Conservation (phyloP, 2,888 invertebrate species). For the Dryadula phaetusa region DNA sequence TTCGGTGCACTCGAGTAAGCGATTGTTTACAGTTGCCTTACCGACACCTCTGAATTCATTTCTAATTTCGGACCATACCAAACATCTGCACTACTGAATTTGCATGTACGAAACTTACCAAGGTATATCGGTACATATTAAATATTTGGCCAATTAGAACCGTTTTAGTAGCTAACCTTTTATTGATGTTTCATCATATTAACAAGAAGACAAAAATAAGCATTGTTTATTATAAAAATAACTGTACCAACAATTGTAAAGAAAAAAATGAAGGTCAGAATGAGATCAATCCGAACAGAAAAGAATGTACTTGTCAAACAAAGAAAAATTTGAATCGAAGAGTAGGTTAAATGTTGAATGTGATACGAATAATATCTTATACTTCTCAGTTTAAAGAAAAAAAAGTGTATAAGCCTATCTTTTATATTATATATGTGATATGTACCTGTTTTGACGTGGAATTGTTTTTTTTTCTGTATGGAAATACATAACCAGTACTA, state of each 20-base stretch:
- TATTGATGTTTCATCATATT: not conserved
- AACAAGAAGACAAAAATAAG: not conserved
- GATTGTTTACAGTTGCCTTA: slow-evolving; percentile 40
- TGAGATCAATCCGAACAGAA: not conserved
- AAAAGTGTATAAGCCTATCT: not conserved
- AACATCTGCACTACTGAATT: slow-evolving; percentile 33
- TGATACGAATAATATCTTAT: too few species aligned
- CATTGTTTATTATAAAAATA: not conserved
- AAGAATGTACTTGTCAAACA: not conserved
- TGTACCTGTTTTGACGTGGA: not conserved
- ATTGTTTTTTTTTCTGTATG: not conserved
- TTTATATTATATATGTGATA: not conserved
- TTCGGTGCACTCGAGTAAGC: slow-evolving; percentile 42
- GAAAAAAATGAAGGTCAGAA: not conserved
- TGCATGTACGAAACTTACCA: not conserved
- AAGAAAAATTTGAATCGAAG: not conserved
- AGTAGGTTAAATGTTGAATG: not conserved
- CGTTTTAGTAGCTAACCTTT: too few species aligned
- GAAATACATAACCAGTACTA: not conserved
- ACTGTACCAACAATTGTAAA: not conserved
- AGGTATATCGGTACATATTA: not conserved
- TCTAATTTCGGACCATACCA: slow-evolving; percentile 47
- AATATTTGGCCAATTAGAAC: too few species aligned
- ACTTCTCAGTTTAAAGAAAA: too few species aligned
- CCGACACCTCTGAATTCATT: slow-evolving; percentile 44